Base-by-base conservation (phyloP, 1,140 invertebrate genomes). In the Ceratoteleas bidentatus region DNA sequence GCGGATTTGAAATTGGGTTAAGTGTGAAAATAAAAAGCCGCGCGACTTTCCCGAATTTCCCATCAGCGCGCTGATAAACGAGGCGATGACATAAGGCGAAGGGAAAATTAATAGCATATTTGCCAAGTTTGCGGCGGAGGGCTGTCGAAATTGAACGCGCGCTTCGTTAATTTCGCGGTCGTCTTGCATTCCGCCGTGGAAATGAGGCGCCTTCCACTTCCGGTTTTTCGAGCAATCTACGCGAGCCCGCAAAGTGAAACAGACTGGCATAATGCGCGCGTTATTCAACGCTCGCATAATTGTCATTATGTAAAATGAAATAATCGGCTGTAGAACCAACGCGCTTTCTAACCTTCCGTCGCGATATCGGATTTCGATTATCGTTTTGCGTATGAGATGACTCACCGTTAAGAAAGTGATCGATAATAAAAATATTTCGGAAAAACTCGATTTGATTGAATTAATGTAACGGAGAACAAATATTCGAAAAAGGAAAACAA, bases 101-200 rank as follows among this genome's bases (percentile, higher is more conserved):
- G 54, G 9, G 75, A 77, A 85, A 88, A 88, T 87, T 88, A 88
- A 88, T 88, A 86, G 80, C 78, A 80, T 81, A 86, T 85, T 87
- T 85, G 74, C 68, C 69, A 81, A 83, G 79, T 53, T 52, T 72
- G 62, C 45, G 79, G 82, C 15, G 33, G 85, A 80, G 83, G 78
- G 80, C 81, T 72, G 73, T 47, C 77, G 74, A 87, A 86, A 88
- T 88, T 88, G 87, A 84, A 85, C 66, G 77, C 40, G 80, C 85
- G 84, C 81, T 86, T 86, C 85, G 85, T 84, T 88, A 87, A 87
- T 85, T 83, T 83, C 75, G 75, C 68, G 81, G 83, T 82, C 79
- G 79, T 69, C 76, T 76, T 81, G 70, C 69, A 78, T 83, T 75
- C 43, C 75, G 47, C 49, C 73, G 64, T 64, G 64, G 74, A 84